These are phyloP conservation scores for Trypoxylus dichotomus DNA, from an alignment of 1,140 invertebrate species.

Conservation along the genomic window DNA sequence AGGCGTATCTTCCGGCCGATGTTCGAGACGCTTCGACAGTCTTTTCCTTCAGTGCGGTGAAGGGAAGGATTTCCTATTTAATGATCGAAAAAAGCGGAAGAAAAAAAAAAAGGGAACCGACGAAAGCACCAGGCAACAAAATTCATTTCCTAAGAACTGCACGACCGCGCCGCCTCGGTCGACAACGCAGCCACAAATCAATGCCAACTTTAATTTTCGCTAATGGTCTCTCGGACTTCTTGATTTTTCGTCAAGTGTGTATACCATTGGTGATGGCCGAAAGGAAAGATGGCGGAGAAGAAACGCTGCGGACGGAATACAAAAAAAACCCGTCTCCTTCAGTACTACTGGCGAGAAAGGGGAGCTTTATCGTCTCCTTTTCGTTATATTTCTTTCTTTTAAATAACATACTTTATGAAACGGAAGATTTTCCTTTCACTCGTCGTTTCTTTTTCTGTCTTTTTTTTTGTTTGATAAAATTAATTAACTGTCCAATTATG, in stretches of 20 bases:
- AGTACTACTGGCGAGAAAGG: too few relatives aligned
- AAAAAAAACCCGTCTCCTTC: background rate
- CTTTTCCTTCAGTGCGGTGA: too few relatives aligned
- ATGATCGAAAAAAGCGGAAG: background rate
- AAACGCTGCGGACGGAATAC: too few relatives aligned
- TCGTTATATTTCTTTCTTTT: too few relatives aligned
- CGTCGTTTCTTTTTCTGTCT: too few relatives aligned
- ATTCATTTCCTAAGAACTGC: slow-evolving; percentile 12
- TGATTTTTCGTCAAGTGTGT: slow-evolving; percentile 9
- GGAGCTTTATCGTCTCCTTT: too few relatives aligned
- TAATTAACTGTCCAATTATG: too few relatives aligned
- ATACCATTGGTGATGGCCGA: background rate
- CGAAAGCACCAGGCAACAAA: background rate
- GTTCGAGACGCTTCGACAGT: background rate
- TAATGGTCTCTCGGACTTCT: slow-evolving; percentile 20
- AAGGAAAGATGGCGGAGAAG: background rate
- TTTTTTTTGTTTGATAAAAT: too few relatives aligned
- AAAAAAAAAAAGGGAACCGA: background rate
- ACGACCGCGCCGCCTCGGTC: background rate
- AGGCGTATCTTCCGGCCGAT: background rate
- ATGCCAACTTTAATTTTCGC: slow-evolving; percentile 24
- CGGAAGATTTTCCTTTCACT: too few relatives aligned
- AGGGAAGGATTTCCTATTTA: background rate
- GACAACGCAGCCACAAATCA: slow-evolving; percentile 7
- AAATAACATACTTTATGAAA: too few relatives aligned